These are phyloP conservation scores for Psococerastis gibbosa DNA, from an alignment of 2,888 invertebrate species.

Conservation along the genomic window DNA sequence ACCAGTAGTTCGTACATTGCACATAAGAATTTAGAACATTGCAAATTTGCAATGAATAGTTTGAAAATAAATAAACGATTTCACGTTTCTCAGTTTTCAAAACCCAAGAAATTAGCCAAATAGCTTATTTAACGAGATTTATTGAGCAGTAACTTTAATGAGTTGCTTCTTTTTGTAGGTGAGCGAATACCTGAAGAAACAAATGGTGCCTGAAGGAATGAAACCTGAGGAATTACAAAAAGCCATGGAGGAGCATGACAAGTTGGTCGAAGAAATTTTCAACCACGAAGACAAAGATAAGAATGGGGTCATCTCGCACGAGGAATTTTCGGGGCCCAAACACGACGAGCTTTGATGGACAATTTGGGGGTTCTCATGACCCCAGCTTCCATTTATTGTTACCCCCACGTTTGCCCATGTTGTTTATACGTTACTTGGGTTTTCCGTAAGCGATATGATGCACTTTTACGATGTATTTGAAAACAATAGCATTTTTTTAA, in stretches of 20 bases:
- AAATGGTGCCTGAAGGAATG: conserved; percentile 63
- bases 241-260: conserved; percentile 76
- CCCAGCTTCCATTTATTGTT: too few species aligned
- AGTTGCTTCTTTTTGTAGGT: conserved; percentile 37
- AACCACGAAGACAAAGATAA: conserved; percentile 93
- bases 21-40: too few species aligned
- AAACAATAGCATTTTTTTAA: too few species aligned
- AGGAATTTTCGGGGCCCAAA: conserved; percentile 92
- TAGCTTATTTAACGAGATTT: too few species aligned
- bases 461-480: too few species aligned
- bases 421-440: background rate
- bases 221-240: conserved; percentile 58
- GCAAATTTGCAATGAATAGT: too few species aligned
- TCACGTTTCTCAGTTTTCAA: too few species aligned
- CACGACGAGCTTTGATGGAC: conserved; percentile 77
- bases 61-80: too few species aligned
- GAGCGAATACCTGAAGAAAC: conserved; percentile 78
- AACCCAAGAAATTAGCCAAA: too few species aligned
- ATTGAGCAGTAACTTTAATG: background rate
- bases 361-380: background rate
- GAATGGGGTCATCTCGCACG: conserved; percentile 88
- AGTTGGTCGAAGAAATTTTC: conserved; percentile 90
- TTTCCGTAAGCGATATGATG: too few species aligned
- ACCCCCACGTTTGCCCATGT: background rate
- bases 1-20: too few species aligned